Base-by-base conservation (phyloP, 2,797 vertebrate genomes). In the Spheniscus humboldti region DNA sequence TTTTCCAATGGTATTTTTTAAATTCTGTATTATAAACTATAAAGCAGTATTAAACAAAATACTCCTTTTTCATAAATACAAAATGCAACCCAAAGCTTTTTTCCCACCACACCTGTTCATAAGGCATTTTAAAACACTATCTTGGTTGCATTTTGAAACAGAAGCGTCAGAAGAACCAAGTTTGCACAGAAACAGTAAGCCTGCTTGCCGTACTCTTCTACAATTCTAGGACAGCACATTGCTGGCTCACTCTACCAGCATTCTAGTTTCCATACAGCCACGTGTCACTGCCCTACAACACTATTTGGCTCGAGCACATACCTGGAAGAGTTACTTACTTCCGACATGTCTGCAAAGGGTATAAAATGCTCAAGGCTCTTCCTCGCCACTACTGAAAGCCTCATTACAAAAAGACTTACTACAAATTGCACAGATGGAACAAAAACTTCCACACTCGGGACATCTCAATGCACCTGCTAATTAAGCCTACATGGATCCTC, bases 151-250 rank as follows among this genome's bases (percentile, higher is more conserved):
- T 53, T 67, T 86, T 50, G 39, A 67, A 59, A 35, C 13, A 30
- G 17, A 33, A 63, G 28, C 4, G 25, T 48, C 35, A 39, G 63
- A 57, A 88, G 37, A 78, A 33, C 27, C 22, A 55, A 18, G 39
- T 22, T 43, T n/a, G 37, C 47, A n/a, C 11, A 37, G 86, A 52
- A 72, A 28, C 12, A 6, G 41, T 20, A 13, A 45, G 20, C 20
- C 43, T 25, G 6, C 41, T 64, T 39, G 35, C 15, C 5, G 4
- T 27, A 18, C 18, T 43, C 67, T 37, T 19, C 66, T 18, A 6
- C 13, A 37, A 0, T 5, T 13, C 15, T 15, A 35, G 48, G 52
- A 10, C 45, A 45, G 35, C 39, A 31, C 6, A 0, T 5, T 19
- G 64, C 74, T n/a, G 31, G 23, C 56, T 59, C 50, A 4, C 62